Base-by-base conservation (phyloP, 2,113 vertebrate genomes). In the human (Homo sapiens) region DNA sequence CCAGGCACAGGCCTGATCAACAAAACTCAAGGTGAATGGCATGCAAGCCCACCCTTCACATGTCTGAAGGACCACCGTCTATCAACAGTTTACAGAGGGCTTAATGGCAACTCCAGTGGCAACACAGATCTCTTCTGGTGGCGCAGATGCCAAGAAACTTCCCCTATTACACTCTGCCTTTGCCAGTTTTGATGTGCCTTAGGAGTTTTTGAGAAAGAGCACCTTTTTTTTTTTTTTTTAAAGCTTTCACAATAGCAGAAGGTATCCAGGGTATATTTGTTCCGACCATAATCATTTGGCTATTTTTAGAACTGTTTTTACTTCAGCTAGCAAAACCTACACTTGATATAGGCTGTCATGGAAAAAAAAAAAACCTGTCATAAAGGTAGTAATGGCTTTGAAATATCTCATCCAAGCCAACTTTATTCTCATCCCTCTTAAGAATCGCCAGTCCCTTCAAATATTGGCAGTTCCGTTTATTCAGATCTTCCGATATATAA, bases 241-340 rank as follows among this genome's bases (percentile, higher is more conserved):
- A 79, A 86, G 45, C 38, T 32, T 50, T 85, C 40, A 38, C 66
- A 83, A 76, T 1, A 96, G 32, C n/a, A 89, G 78, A 89, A 85
- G 43, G 50, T 91, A 86, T 72, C 92, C 66, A 72, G 73, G 38
- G 61, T 91, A 1, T 50, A 85, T 64, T 48, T 9, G 2, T 50
- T 96, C 52, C 73, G 73, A 64, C 40, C n/a, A 4, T 83, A 88
- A 96, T 90, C 94, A 94, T 89, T 14, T 93, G 82, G 82, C 79
- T 97, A 97, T 84, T 97, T 96, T 10, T 57, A 45, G 43, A 97
- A 93, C 83, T 88, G 84, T 81, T 95, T 97, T 88, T 94, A 91
- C 81, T 89, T 97, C 2, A 2, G 84, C 48, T 93, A 94, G 93
- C 85, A 96, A 96, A 96, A 92, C 40, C 43, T 80, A 80, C n/a